Evolutionary conservation across 2,888 invertebrate species (phyloP), one percentile per base, ranked within the genome.

Genomic region (Patella caerulea): DNA sequence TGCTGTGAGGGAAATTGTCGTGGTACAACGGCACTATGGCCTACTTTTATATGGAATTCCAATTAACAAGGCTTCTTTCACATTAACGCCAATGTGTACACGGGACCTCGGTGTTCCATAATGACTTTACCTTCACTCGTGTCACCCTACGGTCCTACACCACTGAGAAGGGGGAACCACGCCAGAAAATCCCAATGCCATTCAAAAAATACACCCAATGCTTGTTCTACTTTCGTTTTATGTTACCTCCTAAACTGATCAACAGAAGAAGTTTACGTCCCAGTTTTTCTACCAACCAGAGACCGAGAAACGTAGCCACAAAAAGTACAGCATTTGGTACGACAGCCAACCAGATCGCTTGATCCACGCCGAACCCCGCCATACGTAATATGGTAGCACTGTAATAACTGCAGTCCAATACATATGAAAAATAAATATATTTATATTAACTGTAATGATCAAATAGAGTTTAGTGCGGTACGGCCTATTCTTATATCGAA

Each of bases 371-470:
- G 5, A 92, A 87, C 19, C 92, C 92, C 2, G 92, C 90, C 83
- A 91, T 90, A 73, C 90, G 86, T 55, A 93, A 92, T 76, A 93
- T 93, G 77, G 92, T 92, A 19, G 92, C 93, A 78, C 93, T 92
- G 87, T 93, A 93, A 86, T 93, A 93, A 90, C 92, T 93, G 86
- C 7, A 45, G 7, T 34, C 34, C 34, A 34, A 34, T 34, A 34
- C 4, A 34, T 29, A 29, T 29, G 2, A 34, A 34, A 4, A 34
- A 24, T 24, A 3, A 5, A 34, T 34, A 34, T 34, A 93, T 82
- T 93, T 92, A 86, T 93, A 93, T 86, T 93, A 93, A 92, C 92
- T 93, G 83, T 29, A 84, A 72, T n/a, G n/a, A 80, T 4, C 59
- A 17, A 56, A 29, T 29, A 29, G 24, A 24, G 29, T 29, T 29